Evolutionary conservation across 2,113 vertebrate species (phyloP), one percentile per base, ranked within the genome.

Genomic region (Odontophorus gujanensis): DNA sequence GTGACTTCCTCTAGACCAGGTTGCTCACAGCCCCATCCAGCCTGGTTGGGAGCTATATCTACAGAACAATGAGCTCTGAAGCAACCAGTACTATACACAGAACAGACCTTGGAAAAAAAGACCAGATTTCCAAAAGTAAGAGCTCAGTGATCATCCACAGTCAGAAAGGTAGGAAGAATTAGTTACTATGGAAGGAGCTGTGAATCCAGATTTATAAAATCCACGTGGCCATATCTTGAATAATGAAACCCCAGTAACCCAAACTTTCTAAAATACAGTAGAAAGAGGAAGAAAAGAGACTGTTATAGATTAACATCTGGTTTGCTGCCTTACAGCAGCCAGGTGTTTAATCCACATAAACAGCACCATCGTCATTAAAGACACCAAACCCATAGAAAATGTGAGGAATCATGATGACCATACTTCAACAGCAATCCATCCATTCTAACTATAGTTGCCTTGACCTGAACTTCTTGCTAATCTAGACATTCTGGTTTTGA

Each of bases 401-500:
- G 7, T 55, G 30, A 69, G 19, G 28, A 84, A 83, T 1, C 2
- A 34, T 2, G 11, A 68, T 26, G 13, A n/a, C 11, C 17, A 38
- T 22, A 50, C 2, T 43, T 75, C 42, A 89, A 4, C 38, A 82
- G 19, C 36, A 75, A 61, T 0, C 75, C 43, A 57, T 11, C 74
- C 80, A 26, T 8, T 25, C 51, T 57, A 79, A 25, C 61, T 66
- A 76, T 15, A 34, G 36, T 57, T 61, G 72, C 32, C 65, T 42
- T 77, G 48, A 77, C 90, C 79, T 42, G 72, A 88, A 88, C 69
- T 87, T 87, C 93, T 53, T 58, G 88, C 63, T 36, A 47, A 25
- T 38, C 80, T 7, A 7, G 87, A 50, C 38, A 74, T 51, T 32
- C 82, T 61, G 87, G 87, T 69, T 65, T 38, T 30, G 51, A 94